These are phyloP conservation scores for Zeuzera pyrina DNA, from an alignment of 2,888 invertebrate genomes.

Conservation along the genomic window DNA sequence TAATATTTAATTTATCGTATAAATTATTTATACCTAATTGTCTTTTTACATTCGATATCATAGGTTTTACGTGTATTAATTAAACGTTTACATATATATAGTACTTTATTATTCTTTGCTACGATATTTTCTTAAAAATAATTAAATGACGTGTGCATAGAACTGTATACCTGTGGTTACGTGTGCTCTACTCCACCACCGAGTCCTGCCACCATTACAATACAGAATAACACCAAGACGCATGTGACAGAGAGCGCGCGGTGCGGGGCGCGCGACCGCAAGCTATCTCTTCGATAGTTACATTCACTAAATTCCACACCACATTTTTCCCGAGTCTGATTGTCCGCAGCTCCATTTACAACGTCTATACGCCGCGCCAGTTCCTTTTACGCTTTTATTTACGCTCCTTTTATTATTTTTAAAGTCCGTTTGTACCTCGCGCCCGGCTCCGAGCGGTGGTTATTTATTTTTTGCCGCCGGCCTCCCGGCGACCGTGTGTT, in stretches of 20 bases:
- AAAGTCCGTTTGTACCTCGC: slow-evolving; percentile 68
- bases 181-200: slow-evolving; percentile 49
- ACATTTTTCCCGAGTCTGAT: slow-evolving; percentile 66
- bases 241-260: slow-evolving; percentile 33
- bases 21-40: too few species aligned
- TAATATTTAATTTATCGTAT: too few species aligned
- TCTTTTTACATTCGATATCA: too few species aligned
- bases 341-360: slow-evolving; percentile 72
- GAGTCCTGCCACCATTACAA: slow-evolving; percentile 51
- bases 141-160: too few species aligned
- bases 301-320: slow-evolving; percentile 68
- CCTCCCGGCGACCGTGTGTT: slow-evolving; percentile 73
- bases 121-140: too few species aligned
- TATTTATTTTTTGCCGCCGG: slow-evolving; percentile 68
- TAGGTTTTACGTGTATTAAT: too few species aligned
- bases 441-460: slow-evolving; percentile 65
- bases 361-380: slow-evolving; percentile 70
- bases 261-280: slow-evolving; percentile 42
- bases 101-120: too few species aligned
- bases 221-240: too few species aligned
- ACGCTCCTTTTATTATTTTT: slow-evolving; percentile 72
- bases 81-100: too few species aligned
- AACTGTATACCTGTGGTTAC: slow-evolving; percentile 43
- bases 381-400: slow-evolving; percentile 73
- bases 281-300: slow-evolving; percentile 49